Base-by-base conservation (phyloP, 1,140 invertebrate species). In the Megalopta genalis region DNA sequence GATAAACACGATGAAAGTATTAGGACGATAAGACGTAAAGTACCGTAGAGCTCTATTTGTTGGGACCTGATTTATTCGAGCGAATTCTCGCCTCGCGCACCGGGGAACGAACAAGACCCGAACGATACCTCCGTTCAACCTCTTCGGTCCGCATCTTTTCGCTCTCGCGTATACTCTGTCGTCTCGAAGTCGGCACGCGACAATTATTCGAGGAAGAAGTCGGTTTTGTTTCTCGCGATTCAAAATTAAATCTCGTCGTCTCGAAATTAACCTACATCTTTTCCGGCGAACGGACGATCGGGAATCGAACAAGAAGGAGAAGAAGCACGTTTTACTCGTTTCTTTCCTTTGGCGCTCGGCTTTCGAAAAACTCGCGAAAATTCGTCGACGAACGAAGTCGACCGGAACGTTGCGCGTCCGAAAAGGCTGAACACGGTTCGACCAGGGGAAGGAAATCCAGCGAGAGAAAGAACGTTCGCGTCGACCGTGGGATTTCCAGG, bases 1-100 rank as follows among this genome's bases (percentile, higher is more conserved):
- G 87, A 87, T 86, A 89, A 46, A 81, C 74, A 68, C 75, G 54
- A 67, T 84, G 84, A 84, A 80, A 83, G 73, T 82, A 78, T 68
- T 85, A 82, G 49, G 77, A 77, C 21, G 71, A 75, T 70, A 81
- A 77, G 74, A n/a, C 25, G n/a, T 32, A 54, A 82, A 82, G 82
- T 81, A 82, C 21, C 16, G 54, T 72, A 76, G 68, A 67, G 77
- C 77, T 79, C 77, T 73, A 59, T 79, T 66, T 73, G 52, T 73
- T 79, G 77, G 70, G 71, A 79, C 77, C 77, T 73, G 77, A 79
- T 59, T 52, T 65, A 23, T 78, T 77, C 46, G 67, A 71, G 76
- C 63, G 59, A 63, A 63, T 63, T 63, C n/a, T 71, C 67, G 63
- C 16, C 37, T 39, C 23, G 42, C n/a, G 75, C 42, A 62, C 57